A percentile compares a stretch with the other conserved stretches of the same genome.
phyloP scores from a whole-genome alignment of 1,140 invertebrate species.

The Phthorimaea operculella region DNA sequence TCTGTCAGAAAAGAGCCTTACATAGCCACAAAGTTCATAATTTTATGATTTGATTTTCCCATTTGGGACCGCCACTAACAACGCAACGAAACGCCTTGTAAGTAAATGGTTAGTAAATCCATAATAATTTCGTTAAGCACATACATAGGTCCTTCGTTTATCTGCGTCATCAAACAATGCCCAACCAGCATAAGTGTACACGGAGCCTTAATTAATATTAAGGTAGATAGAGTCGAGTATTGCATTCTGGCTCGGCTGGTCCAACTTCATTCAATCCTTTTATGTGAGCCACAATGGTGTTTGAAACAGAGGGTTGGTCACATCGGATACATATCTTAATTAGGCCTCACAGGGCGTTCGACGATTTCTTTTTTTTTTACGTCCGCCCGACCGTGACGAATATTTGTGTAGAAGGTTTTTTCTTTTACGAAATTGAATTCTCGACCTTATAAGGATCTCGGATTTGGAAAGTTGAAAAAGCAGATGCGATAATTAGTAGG shows the following conservation, averaged over 20 bases:
- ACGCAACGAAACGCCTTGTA: no score
- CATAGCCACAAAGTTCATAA: no score
- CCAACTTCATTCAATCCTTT: conserved; percentile 2
- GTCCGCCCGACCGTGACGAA: conserved; percentile 45
- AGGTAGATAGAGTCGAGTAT: background rate
- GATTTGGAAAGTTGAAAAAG: background rate
- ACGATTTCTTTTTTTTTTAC: conserved; percentile 44
- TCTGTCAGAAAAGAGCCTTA: no score
- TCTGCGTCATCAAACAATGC: background rate
- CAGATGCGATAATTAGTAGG: conserved; percentile 3
- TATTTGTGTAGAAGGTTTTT: conserved; percentile 35
- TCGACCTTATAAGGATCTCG: background rate
- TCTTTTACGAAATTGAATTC: no score
- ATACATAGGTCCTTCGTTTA: no score
- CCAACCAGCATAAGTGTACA: background rate
- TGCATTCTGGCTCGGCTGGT: background rate
- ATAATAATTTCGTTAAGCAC: no score
- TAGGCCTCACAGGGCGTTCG: conserved; percentile 52
- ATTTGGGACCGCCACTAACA: no score
- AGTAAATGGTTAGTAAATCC: no score
- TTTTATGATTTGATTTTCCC: no score
- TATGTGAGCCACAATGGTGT: conserved; percentile 34
- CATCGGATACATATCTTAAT: conserved; percentile 61
- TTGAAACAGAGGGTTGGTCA: conserved; percentile 37
- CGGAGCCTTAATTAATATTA: background rate